Evolutionary conservation across 2,888 invertebrate species (phyloP).

Genomic region (Drosophila neutralis): DNA sequence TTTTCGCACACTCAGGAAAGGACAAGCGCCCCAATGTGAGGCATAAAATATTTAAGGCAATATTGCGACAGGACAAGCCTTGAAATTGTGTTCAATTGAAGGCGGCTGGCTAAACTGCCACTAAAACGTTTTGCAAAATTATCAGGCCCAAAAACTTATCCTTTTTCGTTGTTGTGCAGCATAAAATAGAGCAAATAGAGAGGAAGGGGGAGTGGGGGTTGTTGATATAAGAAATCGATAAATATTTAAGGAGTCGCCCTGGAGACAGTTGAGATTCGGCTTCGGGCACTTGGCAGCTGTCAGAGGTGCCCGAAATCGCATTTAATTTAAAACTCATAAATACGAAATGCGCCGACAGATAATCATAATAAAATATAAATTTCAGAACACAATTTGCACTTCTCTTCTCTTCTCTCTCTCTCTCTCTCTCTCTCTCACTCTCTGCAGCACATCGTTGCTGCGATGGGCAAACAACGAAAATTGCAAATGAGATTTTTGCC

Average conservation of each 20-base stretch:
- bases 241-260: conserved; percentile 71
- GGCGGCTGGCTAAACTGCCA: conserved; percentile 46
- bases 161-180: conserved; percentile 52
- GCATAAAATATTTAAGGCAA: conserved; percentile 68
- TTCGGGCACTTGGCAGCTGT: conserved; percentile 32
- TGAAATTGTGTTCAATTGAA: conserved; percentile 63
- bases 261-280: conserved; percentile 40
- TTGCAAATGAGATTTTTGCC: conserved; percentile 62
- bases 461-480: conserved; percentile 37
- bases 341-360: conserved; percentile 72
- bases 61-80: conserved; percentile 56
- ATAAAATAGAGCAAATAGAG: conserved; percentile 12
- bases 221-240: conserved; percentile 65
- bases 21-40: conserved; percentile 10
- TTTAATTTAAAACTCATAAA: conserved; percentile 81
- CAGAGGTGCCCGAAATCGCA: conserved; percentile 64
- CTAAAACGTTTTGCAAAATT: conserved; percentile 74
- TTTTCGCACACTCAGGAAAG: neutral
- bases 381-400: conserved; percentile 51
- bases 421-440: neutral
- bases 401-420: neutral
- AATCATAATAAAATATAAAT: conserved; percentile 76
- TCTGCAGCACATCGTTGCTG: neutral
- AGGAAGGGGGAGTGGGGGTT: neutral
- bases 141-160: conserved; percentile 58